phyloP scores from a whole-genome alignment of 1,140 invertebrate genomes.

The Drosophila miranda region DNA sequence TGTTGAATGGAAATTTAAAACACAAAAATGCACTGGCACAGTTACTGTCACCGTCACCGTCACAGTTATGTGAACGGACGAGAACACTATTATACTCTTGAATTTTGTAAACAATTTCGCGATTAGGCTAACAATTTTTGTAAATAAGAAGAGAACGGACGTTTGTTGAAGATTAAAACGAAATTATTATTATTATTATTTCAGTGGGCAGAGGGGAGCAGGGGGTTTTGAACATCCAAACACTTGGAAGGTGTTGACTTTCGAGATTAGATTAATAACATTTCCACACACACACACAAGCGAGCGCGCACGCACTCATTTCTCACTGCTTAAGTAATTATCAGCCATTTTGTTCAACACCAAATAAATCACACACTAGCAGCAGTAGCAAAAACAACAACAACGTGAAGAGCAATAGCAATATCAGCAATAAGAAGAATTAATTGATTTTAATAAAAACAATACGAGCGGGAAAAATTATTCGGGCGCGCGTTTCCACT shows the following conservation, averaged over 20 bases:
- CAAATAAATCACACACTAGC: conserved; percentile 59
- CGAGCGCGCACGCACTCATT: conserved; percentile 24
- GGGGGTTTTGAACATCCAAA: conserved; percentile 25
- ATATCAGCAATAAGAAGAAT: conserved; percentile 18
- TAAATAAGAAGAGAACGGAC: conserved; percentile 32
- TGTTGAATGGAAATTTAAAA: conserved; percentile 45
- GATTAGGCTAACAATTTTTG: conserved; percentile 38
- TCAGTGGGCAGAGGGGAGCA: conserved; percentile 9
- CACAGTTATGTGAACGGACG: conserved; percentile 19
- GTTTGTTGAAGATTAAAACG: conserved; percentile 50
- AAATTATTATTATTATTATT: conserved; percentile 70
- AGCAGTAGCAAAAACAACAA: conserved; percentile 33
- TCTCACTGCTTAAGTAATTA: conserved; percentile 39
- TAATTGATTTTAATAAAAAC: conserved; percentile 35
- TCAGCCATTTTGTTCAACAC: conserved; percentile 57
- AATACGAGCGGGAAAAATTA: conserved; percentile 12
- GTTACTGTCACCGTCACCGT: conserved; percentile 3
- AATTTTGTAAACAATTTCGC: conserved; percentile 58
- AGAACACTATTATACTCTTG: conserved; percentile 20
- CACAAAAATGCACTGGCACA: conserved; percentile 5
- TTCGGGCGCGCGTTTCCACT: conserved; percentile 54
- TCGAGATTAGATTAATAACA: conserved; percentile 48
- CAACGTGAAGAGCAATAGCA: conserved; percentile 24
- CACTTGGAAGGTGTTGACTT: conserved; percentile 46
- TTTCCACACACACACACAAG: conserved; percentile 30